These are phyloP conservation scores for Orthonyx spaldingii DNA, from an alignment of 2,113 vertebrate genomes.

Conservation along the genomic window DNA sequence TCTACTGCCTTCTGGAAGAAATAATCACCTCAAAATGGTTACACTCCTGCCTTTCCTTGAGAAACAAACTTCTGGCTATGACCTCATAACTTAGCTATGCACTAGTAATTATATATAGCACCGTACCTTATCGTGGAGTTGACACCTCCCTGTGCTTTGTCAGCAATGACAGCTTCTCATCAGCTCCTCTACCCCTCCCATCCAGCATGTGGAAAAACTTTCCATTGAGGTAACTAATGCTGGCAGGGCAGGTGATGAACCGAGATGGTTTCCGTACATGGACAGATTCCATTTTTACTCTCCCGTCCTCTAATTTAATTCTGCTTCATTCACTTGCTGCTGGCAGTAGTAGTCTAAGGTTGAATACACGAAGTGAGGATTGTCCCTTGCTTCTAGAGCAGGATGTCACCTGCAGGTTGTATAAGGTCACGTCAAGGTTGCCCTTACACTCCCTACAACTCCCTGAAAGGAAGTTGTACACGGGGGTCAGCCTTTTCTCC, in stretches of 20 bases:
- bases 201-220: not conserved
- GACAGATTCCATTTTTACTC: not conserved
- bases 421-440: not conserved
- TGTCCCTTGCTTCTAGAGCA: not conserved
- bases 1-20: not conserved
- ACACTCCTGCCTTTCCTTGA: not conserved
- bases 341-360: not conserved
- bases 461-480: not conserved
- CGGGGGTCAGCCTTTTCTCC: not conserved
- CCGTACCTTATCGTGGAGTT: not conserved
- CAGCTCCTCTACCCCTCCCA: not conserved
- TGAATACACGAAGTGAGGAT: not conserved
- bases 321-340: not conserved
- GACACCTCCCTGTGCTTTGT: slow-evolving; percentile 19
- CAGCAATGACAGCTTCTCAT: not conserved
- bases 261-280: fast-evolving
- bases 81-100: slow-evolving; percentile 1
- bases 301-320: not conserved
- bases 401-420: not conserved
- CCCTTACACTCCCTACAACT: not conserved
- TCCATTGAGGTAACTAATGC: not conserved
- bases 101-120: not conserved
- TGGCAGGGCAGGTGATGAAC: not conserved
- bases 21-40: not conserved
- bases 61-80: not conserved